These are phyloP conservation scores for Erpetoichthys calabaricus DNA, from an alignment of 2,797 vertebrate genomes.

Conservation along the genomic window DNA sequence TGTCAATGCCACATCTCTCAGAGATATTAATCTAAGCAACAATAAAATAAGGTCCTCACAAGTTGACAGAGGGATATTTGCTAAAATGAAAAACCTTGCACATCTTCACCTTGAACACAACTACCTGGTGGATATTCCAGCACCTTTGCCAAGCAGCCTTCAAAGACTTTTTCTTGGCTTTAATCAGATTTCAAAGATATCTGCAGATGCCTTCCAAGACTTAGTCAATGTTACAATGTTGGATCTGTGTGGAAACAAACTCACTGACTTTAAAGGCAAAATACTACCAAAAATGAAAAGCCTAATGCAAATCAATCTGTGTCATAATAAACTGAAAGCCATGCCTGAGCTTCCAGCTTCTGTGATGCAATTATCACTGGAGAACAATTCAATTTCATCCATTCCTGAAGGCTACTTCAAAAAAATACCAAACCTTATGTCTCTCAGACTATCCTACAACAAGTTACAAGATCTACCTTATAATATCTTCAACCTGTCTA, in stretches of 20 bases:
- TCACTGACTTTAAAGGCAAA: slow-evolving; percentile 44
- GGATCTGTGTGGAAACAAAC: slow-evolving; percentile 47
- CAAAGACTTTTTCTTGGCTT: slow-evolving; percentile 52
- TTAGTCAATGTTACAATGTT: slow-evolving; percentile 52
- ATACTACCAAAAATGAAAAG: slow-evolving; percentile 45
- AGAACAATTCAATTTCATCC: slow-evolving; percentile 58
- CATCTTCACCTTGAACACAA: slow-evolving; percentile 58
- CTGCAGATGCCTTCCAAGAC: slow-evolving; percentile 30
- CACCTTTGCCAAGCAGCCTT: slow-evolving; percentile 46
- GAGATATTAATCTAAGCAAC: slow-evolving; percentile 56
- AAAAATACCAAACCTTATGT: slow-evolving; percentile 44
- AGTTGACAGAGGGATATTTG: slow-evolving; percentile 47
- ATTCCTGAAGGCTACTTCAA: slow-evolving; percentile 57
- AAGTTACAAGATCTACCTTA: slow-evolving; percentile 42
- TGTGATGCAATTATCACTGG: slow-evolving; percentile 61
- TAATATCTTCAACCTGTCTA: slow-evolving; percentile 53
- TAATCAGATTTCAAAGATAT: slow-evolving; percentile 49
- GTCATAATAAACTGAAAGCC: slow-evolving; percentile 49
- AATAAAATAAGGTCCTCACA: slow-evolving; percentile 53
- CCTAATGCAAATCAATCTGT: slow-evolving; percentile 54
- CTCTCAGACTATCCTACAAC: slow-evolving; percentile 52
- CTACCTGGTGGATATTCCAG: slow-evolving; percentile 49
- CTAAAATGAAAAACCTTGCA: slow-evolving; percentile 38
- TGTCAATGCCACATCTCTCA: slow-evolving; percentile 45
- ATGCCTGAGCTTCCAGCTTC: slow-evolving; percentile 55